Base-by-base conservation (phyloP, 2,113 vertebrate genomes). In the Ursus arctos region DNA sequence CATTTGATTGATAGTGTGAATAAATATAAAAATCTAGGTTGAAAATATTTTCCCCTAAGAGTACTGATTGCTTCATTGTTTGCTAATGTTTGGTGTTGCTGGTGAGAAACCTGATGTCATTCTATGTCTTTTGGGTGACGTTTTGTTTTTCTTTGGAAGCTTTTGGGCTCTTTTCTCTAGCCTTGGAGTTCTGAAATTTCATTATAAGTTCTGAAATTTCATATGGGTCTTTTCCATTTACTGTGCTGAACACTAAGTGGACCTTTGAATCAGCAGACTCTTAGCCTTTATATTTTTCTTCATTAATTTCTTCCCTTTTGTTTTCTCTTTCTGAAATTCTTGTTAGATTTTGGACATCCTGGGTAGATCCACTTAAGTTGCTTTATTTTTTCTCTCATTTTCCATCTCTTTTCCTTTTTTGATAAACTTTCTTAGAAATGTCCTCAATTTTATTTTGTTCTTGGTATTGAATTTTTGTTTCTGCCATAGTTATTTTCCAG, bases 321-420 rank as follows among this genome's bases (percentile, higher is more conserved):
- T 72, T 53, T 94, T 94, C 13, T 88, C 55, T 80, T n/a, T 86
- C 22, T 85, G 85, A 95, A 96, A 95, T 21, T 86, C 82, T 83
- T 53, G 40, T 80, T 26, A 85, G 61, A 21, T 89, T 33, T 40
- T 59, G 59, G 49, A 94, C 53, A 36, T 49, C 21, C 31, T 40
- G 24, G 43, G 43, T 95, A 92, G 13, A 59, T 43, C 57, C 13
- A 24, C 31, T 47, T 77, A 83, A 83, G 28, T 76, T 69, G 51
- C n/a, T 47, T 83, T 94, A 18, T 93, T 85, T 80, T 65, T 69
- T 71, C 21, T 85, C 16, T 82, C 31, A 76, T 83, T 61, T 83
- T 82, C 47, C 5, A 3, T 95, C 57, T 82, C 7, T 76, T 92
- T 67, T 88, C 33, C 12, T 72, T 74, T 82, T 97, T 49, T 63